Percentiles rank a stretch among this genome's conserved stretches.
Evolutionary conservation across 2,888 invertebrate genomes (phyloP).

Genomic region (Drosophila prostipennis): DNA sequence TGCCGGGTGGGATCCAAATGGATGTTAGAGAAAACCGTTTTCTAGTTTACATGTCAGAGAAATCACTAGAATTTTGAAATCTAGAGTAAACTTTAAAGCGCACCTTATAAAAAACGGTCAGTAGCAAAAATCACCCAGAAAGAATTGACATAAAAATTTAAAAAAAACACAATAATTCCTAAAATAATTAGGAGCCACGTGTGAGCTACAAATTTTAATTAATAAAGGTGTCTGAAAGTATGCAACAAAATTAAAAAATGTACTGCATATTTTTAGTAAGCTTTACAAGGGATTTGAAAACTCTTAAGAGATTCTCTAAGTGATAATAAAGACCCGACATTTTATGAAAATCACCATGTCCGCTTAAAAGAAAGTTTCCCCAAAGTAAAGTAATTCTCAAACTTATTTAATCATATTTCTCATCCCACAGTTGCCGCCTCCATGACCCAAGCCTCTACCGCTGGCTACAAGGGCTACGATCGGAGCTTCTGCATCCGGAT

Average conservation of each 20-base stretch:
- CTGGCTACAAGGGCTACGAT: constrained; percentile 93
- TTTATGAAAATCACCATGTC: not conserved
- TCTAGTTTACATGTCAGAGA: not conserved
- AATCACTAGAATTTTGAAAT: too few species aligned
- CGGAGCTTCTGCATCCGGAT: constrained; percentile 97
- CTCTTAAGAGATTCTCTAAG: too few species aligned
- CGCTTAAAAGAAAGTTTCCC: not conserved
- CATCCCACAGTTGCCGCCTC: constrained; percentile 90
- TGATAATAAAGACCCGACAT: not conserved
- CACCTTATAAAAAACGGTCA: too few species aligned
- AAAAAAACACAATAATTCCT: too few species aligned
- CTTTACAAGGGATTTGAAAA: not conserved
- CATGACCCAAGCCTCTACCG: constrained; percentile 90
- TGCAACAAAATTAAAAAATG: too few species aligned
- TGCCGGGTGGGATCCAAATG: constrained; percentile 5
- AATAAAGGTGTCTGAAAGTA: too few species aligned
- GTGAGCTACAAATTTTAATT: too few species aligned
- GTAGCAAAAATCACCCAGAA: too few species aligned
- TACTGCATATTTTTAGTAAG: too few species aligned
- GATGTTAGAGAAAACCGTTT: not conserved
- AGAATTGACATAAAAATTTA: too few species aligned
- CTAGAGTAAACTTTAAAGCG: too few species aligned
- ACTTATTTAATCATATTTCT: not conserved
- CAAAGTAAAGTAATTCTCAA: not conserved
- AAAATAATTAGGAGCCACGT: too few species aligned